Evolutionary conservation across 30 jellyfish, hydroid and myxozoan genomes (phyloP), one percentile per base, ranked within the genome.

Genomic region (Chrysaora quinquecirrha): DNA sequence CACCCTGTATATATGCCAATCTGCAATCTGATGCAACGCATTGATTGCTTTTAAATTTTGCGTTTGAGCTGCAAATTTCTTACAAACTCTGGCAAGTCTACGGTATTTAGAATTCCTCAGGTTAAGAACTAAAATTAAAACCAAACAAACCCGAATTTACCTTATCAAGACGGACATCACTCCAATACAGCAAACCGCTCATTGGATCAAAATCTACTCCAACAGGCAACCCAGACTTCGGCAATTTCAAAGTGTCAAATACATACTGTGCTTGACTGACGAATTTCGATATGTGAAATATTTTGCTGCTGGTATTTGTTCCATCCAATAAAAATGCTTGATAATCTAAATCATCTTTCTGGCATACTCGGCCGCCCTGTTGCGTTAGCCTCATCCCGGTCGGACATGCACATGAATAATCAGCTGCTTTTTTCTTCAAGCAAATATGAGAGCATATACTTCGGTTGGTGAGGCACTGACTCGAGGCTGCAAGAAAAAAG

Each of bases 371-470:
- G 30, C 71, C 19, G 16, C 62, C 48, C 12, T 19, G 19, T 19
- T 21, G 76, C 2, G 73, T 20, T 18, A 48, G 30, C 19, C 30
- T 11, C 52, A 62, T 20, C 12, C 98, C 98, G 33, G 96, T 87
- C 16, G 96, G 89, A 56, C 98, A 92, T 2, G 73, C 97, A 65
- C 98, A 92, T 3, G 83, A n/a, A 73, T 79, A 76, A 1, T 48
- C 49, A 20, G 49, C 38, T 12, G 68, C 87, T 1, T 66, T 31
- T 31, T 28, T 32, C 34, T 33, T 71, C 74, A 91, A 30, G 88
- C 98, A 91, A 30, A 91, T 46, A 54, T 91, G 98, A n/a, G 96
- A 82, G 71, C 98, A 91, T 31, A 43, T 60, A 27, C 90, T 87
- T 18, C 72, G 65, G 56, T 76, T 68, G 21, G 52, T 48, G 63